Base-by-base conservation (phyloP, 1,140 invertebrate genomes). In the Phocides pigmalion region DNA sequence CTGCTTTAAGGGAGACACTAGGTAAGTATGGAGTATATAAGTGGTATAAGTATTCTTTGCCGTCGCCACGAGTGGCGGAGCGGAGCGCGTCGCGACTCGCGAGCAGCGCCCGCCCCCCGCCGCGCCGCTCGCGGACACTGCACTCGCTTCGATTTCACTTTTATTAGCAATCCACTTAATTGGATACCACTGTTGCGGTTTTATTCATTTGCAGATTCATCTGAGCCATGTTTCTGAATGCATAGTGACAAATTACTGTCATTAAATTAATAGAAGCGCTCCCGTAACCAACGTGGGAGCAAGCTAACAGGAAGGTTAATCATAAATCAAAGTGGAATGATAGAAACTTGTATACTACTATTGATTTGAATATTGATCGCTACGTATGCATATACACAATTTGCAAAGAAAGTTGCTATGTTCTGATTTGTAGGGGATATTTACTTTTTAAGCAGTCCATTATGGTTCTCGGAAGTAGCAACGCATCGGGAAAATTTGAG, bases 141-240 rank as follows among this genome's bases (percentile, higher is more conserved):
- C 88, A 89, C 88, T 81, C 88, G 74, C 82, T 85, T 80, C 88
- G 88, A 90, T 90, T 90, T 90, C 88, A 90, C 88, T 90, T 90
- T 90, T 90, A 88, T 89, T 89, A 90, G 88, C 88, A 88, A 88
- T 88, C 79, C 81, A 87, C 84, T 87, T 90, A 90, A 90, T 90
- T 90, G 85, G 85, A 86, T 86, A 84, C 85, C 87, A 82, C 80
- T 84, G 86, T 87, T 82, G 86, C 80, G 79, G 83, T 85, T 87
- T 87, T 85, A 87, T 90, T 83, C 81, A 84, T 87, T 79, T 76
- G 76, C 76, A 83, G 83, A 87, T 84, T 86, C 84, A 81, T 88
- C 80, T 82, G 49, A 66, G 74, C 73, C 37, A 70, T 74, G 74
- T 70, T 75, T 71, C 70, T 64, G 63, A 69, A 73, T 65, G 59